These are phyloP conservation scores for Microplitis deprimator DNA, from an alignment of 2,888 invertebrate genomes.

Conservation along the genomic window DNA sequence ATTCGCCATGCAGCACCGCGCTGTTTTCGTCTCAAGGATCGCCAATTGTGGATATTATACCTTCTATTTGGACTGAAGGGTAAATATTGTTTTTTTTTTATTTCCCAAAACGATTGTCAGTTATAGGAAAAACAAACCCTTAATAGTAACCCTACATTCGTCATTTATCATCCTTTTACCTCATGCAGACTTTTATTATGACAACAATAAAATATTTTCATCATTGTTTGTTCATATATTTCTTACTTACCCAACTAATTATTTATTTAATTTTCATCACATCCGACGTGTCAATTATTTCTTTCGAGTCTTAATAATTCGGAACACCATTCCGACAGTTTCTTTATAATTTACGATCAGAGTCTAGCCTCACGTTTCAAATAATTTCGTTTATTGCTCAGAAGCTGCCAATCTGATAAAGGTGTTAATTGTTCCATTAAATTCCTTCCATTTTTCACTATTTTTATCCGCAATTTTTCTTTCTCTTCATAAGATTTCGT, in stretches of 20 bases:
- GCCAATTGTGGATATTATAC: conserved; percentile 3
- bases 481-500: too few species aligned
- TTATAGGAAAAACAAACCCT: conserved; percentile 4
- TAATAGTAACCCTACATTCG: not conserved
- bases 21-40: not conserved
- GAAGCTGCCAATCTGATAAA: too few species aligned
- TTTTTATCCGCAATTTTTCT: too few species aligned
- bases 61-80: not conserved
- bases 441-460: too few species aligned
- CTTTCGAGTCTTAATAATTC: not conserved
- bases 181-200: conserved; percentile 11
- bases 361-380: too few species aligned
- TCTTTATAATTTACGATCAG: too few species aligned
- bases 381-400: too few species aligned
- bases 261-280: not conserved
- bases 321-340: too few species aligned
- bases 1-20: not conserved
- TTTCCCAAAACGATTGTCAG: not conserved
- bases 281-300: not conserved
- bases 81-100: not conserved
- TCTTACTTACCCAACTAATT: not conserved
- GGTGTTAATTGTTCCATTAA: too few species aligned
- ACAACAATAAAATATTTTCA: not conserved
- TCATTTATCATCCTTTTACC: conserved; percentile 7
- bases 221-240: not conserved